Evolutionary conservation across 2,797 vertebrate genomes (phyloP), one percentile per base, ranked within the genome.

Genomic region (Rhabdomys pumilio): DNA sequence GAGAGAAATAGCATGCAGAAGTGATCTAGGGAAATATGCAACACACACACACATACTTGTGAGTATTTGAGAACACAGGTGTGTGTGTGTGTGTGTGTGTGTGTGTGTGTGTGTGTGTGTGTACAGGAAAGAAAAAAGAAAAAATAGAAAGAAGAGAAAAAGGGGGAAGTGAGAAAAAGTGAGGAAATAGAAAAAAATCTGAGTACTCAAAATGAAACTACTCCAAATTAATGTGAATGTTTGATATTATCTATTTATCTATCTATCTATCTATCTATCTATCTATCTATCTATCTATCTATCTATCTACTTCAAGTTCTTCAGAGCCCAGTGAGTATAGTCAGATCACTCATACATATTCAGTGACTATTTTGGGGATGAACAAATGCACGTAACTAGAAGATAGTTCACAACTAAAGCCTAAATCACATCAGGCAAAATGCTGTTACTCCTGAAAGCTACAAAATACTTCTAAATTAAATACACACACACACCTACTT

Each of bases 401-500:
- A 90, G 31, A n/a, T 65, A 86, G 5, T 87, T 94, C 9, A 75
- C 19, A 72, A 44, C 31, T 29, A n/a, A 86, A 76, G 17, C 13
- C 24, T 72, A 50, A 87, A 50, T 94, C 5, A 29, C 20, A n/a
- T 24, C 55, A 92, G 13, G 41, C 24, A 75, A 82, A 90, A 77
- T 12, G 1, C 41, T 75, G 14, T 12, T 77, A 55, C 24, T 84
- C 80, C 90, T 77, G 34, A 31, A 77, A 75, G 15, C 92, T 38
- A 90, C 24, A 77, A n/a, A 95, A n/a, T n/a, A 15, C n/a, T 91
- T 93, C 69, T 53, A 89, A 55, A 84, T 69, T 44, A 61, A 6
- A 81, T 69, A 31, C 26, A 59, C 75, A 1, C 44, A 26, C 41
- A 34, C 24, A 22, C 59, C 31, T 77, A 12, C 2, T 24, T 75